Conservation (phyloP, 2,797 vertebrate species). For the Malacoraja senta region DNA sequence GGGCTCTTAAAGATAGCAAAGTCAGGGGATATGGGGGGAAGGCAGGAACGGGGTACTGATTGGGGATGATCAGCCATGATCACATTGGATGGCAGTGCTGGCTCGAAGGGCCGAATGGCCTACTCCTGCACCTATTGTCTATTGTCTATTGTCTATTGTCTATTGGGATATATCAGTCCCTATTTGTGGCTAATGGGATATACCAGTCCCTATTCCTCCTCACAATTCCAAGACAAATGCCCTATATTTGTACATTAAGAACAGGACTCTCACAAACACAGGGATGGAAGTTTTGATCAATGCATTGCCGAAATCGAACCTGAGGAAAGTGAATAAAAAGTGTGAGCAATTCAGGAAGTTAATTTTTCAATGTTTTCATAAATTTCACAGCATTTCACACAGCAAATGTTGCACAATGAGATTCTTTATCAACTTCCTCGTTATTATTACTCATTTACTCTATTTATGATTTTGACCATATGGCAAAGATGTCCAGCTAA, state of each 20-base stretch:
- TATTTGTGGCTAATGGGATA: background rate
- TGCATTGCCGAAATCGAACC: background rate
- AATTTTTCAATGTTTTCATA: background rate
- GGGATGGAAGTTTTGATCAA: background rate
- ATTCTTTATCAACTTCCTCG: background rate
- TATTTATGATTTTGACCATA: background rate
- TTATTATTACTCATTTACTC: background rate
- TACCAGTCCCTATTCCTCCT: background rate
- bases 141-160: too few relatives aligned
- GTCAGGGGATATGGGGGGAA: too few relatives aligned
- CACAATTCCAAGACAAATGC: background rate
- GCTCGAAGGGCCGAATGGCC: too few relatives aligned
- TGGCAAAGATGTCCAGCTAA: background rate
- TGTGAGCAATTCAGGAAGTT: background rate
- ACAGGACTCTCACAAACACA: background rate
- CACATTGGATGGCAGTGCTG: too few relatives aligned
- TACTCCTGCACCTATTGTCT: too few relatives aligned
- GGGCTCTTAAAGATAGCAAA: too few relatives aligned
- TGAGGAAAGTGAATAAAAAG: background rate
- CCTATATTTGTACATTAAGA: background rate
- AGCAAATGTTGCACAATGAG: background rate
- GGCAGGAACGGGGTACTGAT: too few relatives aligned
- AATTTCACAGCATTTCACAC: background rate
- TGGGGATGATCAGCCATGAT: too few relatives aligned
- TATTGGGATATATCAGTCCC: too few relatives aligned